These are phyloP conservation scores for Molossus molossus DNA, from an alignment of 2,797 vertebrate species.

Conservation along the genomic window DNA sequence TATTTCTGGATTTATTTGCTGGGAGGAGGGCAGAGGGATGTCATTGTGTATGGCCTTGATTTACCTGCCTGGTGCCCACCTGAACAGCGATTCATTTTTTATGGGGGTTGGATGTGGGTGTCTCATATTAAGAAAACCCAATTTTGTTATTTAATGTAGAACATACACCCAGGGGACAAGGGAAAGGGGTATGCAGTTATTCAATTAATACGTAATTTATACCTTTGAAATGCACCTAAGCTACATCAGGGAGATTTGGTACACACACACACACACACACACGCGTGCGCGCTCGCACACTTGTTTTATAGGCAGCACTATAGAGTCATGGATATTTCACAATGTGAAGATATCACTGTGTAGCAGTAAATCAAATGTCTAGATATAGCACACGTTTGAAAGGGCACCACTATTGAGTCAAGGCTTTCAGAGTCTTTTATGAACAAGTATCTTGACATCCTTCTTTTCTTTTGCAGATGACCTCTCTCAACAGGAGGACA, in stretches of 20 bases:
- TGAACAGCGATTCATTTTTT: neutral
- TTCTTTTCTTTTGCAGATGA: constrained; percentile 88
- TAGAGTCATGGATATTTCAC: neutral
- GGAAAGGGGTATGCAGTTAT: neutral
- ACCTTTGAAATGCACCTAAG: constrained; percentile 52
- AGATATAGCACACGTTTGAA: neutral
- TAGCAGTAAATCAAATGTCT: constrained; percentile 36
- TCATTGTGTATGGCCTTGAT: neutral
- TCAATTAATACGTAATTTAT: neutral
- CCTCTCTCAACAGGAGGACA: constrained; percentile 88
- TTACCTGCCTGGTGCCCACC: neutral
- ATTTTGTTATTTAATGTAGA: constrained; percentile 50
- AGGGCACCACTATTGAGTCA: neutral
- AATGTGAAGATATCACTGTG: neutral
- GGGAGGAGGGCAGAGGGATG: neutral
- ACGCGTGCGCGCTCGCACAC: neutral
- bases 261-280: neutral
- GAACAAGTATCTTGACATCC: constrained; percentile 47
- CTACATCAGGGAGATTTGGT: neutral
- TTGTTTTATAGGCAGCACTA: neutral
- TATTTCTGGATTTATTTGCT: neutral
- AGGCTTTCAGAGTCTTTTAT: constrained; percentile 36
- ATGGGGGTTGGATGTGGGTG: neutral
- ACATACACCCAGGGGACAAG: neutral
- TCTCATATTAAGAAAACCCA: constrained; percentile 6